phyloP scores from a whole-genome alignment of 2,113 vertebrate species.

The Donacobius atricapilla region DNA sequence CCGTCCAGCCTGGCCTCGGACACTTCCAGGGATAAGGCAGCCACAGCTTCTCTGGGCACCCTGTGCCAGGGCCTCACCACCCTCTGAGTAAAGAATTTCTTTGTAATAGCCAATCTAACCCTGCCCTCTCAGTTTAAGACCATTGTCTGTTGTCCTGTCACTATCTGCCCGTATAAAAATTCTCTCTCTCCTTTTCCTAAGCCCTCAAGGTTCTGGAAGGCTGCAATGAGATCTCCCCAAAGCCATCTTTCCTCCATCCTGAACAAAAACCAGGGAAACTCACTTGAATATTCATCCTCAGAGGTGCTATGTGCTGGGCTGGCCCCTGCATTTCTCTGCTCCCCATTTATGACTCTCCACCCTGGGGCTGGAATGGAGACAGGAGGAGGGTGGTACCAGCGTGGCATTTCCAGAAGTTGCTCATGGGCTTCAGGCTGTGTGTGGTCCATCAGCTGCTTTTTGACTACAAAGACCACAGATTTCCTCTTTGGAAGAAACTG shows the following conservation, averaged over 20 bases:
- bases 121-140: background rate
- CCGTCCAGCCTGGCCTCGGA: accelerated
- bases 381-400: background rate
- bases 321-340: background rate
- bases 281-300: background rate
- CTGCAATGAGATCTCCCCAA: background rate
- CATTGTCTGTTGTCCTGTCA: background rate
- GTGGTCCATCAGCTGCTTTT: background rate
- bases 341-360: background rate
- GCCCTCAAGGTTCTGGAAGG: background rate
- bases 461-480: background rate
- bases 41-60: background rate
- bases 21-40: background rate
- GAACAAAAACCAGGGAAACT: background rate
- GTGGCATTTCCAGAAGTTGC: background rate
- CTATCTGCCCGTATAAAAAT: background rate
- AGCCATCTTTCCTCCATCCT: background rate
- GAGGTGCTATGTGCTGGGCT: background rate
- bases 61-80: background rate
- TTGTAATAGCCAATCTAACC: background rate
- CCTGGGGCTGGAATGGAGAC: background rate
- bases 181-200: background rate
- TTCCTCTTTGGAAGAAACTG: background rate
- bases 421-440: background rate
- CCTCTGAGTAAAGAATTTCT: background rate